Evolutionary conservation across 2,113 vertebrate species (phyloP).

Genomic region (Synchiropus splendidus): DNA sequence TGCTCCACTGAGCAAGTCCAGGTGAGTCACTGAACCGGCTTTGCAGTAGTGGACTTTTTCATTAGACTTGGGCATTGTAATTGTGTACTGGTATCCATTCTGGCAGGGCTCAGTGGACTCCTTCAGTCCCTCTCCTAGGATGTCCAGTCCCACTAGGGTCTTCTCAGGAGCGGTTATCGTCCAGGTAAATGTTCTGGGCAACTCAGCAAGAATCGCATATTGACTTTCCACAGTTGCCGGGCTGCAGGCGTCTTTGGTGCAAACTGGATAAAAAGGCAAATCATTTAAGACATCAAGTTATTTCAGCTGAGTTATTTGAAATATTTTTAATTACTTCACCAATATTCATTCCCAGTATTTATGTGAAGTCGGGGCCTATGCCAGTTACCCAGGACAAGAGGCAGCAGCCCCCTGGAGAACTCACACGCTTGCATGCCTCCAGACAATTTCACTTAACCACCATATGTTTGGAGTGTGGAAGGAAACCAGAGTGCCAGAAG

Average conservation of each 20-base stretch:
- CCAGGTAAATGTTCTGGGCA: conserved; percentile 75
- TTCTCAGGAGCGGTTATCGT: conserved; percentile 61
- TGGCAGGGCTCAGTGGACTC: conserved; percentile 61
- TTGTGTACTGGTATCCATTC: conserved; percentile 51
- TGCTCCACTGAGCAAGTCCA: conserved; percentile 67
- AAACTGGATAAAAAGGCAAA: conserved; percentile 63
- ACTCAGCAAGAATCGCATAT: conserved; percentile 45
- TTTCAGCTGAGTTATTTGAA: not conserved
- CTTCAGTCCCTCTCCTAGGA: conserved; percentile 54
- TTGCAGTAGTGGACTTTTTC: conserved; percentile 65
- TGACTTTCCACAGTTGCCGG: conserved; percentile 60
- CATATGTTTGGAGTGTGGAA: not conserved
- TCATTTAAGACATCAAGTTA: not conserved
- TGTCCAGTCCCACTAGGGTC: conserved; percentile 60
- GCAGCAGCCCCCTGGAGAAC: not conserved
- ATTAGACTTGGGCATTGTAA: conserved; percentile 41
- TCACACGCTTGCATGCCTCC: no score
- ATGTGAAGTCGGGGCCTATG: not conserved
- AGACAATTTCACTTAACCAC: not conserved
- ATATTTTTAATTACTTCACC: not conserved
- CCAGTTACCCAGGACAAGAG: not conserved
- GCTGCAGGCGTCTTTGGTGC: conserved; percentile 64
- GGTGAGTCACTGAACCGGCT: conserved; percentile 64
- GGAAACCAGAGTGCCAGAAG: not conserved
- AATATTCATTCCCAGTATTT: not conserved